Evolutionary conservation across 2,113 vertebrate species (phyloP).

Genomic region (Grammomys surdaster): DNA sequence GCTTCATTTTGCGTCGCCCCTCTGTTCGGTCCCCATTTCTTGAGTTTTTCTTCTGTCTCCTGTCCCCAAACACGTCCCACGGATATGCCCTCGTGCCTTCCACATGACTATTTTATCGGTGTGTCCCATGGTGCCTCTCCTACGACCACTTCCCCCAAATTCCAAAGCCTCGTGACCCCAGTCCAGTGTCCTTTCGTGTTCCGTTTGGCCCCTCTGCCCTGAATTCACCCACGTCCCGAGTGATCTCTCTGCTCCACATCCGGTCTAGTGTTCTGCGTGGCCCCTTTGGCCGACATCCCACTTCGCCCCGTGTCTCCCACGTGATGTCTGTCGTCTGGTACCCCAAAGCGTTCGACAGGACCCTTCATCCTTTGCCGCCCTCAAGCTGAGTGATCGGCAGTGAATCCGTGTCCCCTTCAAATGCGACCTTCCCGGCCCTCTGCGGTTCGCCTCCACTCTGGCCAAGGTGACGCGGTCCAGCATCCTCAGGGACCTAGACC

Average conservation of each 20-base stretch:
- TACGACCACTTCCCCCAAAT: neutral
- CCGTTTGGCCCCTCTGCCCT: neutral
- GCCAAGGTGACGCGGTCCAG: neutral
- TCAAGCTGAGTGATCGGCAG: rapidly evolving
- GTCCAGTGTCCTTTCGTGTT: neutral
- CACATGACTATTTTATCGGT: neutral
- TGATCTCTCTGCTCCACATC: too few species aligned
- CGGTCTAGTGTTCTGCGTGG: neutral
- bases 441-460: neutral
- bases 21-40: neutral
- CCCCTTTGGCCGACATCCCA: neutral
- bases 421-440: too few species aligned
- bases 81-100: neutral
- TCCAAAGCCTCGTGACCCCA: neutral
- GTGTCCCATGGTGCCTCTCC: neutral
- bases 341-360: neutral
- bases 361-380: neutral
- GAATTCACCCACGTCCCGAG: neutral
- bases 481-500: neutral
- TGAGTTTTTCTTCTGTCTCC: too few species aligned
- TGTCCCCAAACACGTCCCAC: neutral
- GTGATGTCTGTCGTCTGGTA: neutral
- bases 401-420: neutral
- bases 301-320: neutral
- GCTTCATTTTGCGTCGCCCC: too few species aligned